Evolutionary conservation across 2,888 invertebrate species (phyloP).

Genomic region (Choreutis nemorana): DNA sequence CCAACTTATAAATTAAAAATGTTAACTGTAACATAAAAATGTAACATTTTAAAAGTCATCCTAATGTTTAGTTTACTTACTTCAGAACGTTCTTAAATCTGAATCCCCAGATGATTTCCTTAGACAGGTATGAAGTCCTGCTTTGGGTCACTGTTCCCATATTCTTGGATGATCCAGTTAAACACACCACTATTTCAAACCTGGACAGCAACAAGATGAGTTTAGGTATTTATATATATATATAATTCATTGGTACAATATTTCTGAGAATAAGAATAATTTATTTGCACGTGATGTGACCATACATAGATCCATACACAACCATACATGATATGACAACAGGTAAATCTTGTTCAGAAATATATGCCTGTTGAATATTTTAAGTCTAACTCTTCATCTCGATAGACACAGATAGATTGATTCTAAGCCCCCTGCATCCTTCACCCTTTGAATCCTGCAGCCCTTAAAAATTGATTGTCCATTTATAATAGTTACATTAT

Average conservation of each 20-base stretch:
- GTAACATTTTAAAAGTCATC: no score
- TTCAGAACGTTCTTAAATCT: slow-evolving; percentile 75
- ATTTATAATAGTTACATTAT: no score
- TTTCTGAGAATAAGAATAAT: neutral
- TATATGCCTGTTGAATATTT: no score
- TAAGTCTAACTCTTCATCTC: no score
- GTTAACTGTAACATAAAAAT: no score
- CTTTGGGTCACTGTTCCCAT: slow-evolving; percentile 79
- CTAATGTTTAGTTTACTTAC: slow-evolving; percentile 40
- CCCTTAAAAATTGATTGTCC: no score
- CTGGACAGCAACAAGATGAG: slow-evolving; percentile 35
- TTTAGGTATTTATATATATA: slow-evolving; percentile 5
- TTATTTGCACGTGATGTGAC: slow-evolving; percentile 5
- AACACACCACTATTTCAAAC: slow-evolving; percentile 82
- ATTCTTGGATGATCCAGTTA: slow-evolving; percentile 82
- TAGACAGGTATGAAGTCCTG: slow-evolving; percentile 79
- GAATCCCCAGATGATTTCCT: slow-evolving; percentile 87
- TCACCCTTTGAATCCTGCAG: no score
- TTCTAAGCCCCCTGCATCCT: no score
- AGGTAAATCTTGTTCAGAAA: no score
- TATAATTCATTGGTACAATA: neutral
- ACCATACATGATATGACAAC: neutral
- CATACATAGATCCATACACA: slow-evolving; percentile 1
- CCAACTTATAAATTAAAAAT: no score
- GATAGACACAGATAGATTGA: no score